Conservation (phyloP, 2,113 vertebrate genomes). For the Mastomys natalensis region DNA sequence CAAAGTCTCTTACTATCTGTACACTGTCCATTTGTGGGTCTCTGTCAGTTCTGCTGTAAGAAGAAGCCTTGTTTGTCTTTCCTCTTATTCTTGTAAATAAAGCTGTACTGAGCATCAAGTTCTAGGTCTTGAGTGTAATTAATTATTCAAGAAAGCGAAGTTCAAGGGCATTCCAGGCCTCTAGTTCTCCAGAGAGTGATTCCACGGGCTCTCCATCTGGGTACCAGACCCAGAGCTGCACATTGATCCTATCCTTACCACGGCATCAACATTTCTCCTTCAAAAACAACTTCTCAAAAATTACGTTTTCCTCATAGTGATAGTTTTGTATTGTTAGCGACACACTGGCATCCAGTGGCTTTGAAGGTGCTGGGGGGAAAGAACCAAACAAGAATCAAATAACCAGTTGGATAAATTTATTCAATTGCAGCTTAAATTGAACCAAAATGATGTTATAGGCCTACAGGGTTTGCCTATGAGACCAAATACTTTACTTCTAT, state of each 20-base stretch:
- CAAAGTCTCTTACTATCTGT: not conserved
- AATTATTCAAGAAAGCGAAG: not conserved
- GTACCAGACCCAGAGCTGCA: not conserved
- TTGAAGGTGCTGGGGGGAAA: not conserved
- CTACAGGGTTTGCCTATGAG: not conserved
- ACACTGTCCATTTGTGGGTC: not conserved
- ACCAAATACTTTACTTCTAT: not conserved
- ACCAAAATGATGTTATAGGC: not conserved
- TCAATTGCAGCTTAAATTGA: not conserved
- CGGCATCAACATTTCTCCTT: not conserved
- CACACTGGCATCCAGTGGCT: not conserved
- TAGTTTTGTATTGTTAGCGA: slow-evolving; percentile 9
- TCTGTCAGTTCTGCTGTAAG: not conserved
- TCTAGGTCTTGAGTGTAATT: not conserved
- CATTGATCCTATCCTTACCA: not conserved
- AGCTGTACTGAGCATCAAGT: not conserved
- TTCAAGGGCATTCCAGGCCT: not conserved
- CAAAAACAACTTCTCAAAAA: not conserved
- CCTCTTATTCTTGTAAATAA: not conserved
- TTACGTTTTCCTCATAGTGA: not conserved
- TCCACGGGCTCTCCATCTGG: not conserved
- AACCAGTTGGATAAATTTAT: not conserved
- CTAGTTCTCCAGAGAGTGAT: not conserved
- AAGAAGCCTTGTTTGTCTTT: not conserved
- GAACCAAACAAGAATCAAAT: slow-evolving; percentile 3